Percentiles rank a stretch among this genome's conserved stretches.
Evolutionary conservation across 2,888 invertebrate genomes (phyloP).

Genomic region (Ptychoptera albimana): DNA sequence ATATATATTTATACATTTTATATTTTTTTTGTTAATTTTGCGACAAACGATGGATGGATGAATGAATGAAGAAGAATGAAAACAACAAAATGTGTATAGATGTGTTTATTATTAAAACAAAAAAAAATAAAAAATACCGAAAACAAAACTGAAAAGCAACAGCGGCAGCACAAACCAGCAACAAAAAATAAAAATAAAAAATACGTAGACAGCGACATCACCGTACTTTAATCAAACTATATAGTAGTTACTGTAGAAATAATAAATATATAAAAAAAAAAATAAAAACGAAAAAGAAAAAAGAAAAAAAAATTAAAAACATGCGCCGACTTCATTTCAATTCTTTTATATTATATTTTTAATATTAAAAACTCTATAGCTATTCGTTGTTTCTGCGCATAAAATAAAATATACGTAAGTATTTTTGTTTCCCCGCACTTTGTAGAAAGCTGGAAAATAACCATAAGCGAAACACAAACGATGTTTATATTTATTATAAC

Average conservation of each 20-base stretch:
- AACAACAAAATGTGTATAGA: too few species aligned
- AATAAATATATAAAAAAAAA: not conserved
- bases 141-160: too few species aligned
- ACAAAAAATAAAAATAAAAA: not conserved
- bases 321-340: conserved; percentile 11
- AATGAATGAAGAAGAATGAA: too few species aligned
- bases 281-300: not conserved
- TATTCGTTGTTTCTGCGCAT: conserved; percentile 12
- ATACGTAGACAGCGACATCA: not conserved
- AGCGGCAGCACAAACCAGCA: not conserved
- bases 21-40: too few species aligned
- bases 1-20: too few species aligned
- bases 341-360: not conserved
- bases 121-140: too few species aligned
- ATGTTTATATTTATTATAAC: not conserved
- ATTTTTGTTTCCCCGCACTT: conserved; percentile 9
- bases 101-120: too few species aligned
- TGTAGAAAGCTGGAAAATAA: conserved; percentile 11
- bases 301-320: conserved; percentile 5
- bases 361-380: conserved; percentile 6
- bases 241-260: not conserved
- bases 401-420: conserved; percentile 11
- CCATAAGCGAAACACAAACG: conserved; percentile 6
- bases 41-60: too few species aligned
- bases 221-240: not conserved